Evolutionary conservation across 2,113 vertebrate genomes (phyloP).

Genomic region (Phrynocephalus versicolor): DNA sequence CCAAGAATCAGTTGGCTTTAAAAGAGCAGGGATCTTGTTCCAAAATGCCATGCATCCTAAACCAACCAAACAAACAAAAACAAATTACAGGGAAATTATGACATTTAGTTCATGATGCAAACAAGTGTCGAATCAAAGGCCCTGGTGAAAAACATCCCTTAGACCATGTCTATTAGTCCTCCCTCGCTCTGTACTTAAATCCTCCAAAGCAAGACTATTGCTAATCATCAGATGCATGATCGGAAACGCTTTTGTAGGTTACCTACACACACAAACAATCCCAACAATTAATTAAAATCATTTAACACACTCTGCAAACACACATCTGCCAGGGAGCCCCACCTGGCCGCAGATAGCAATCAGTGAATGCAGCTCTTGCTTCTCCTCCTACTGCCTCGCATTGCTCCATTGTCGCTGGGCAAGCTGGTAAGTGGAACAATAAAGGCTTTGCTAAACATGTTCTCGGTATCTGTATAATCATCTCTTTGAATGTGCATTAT

Average conservation of each 20-base stretch:
- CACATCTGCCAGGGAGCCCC: conserved; percentile 15
- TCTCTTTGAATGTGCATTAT: conserved; percentile 69
- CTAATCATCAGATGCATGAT: conserved; percentile 31
- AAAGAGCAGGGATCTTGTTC: neutral
- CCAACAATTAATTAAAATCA: conserved; percentile 52
- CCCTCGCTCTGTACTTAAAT: neutral
- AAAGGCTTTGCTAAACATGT: conserved; percentile 64
- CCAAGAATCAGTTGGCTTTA: neutral
- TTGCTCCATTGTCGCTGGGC: conserved; percentile 60
- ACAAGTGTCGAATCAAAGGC: neutral
- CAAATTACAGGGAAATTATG: neutral
- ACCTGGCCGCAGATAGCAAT: conserved; percentile 52
- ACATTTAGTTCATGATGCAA: neutral
- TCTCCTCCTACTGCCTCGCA: conserved; percentile 63
- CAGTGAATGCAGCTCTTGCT: conserved; percentile 47
- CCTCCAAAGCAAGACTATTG: conserved; percentile 3
- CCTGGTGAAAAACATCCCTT: neutral
- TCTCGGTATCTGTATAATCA: conserved; percentile 68
- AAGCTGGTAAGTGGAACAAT: conserved; percentile 60
- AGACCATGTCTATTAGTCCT: neutral
- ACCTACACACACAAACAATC: conserved; percentile 33
- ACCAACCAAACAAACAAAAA: too few species aligned
- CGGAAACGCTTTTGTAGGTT: conserved; percentile 45
- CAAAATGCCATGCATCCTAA: too few species aligned
- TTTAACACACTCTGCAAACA: conserved; percentile 52